phyloP scores from a whole-genome alignment of 2,888 invertebrate genomes.

The Apamea monoglypha region DNA sequence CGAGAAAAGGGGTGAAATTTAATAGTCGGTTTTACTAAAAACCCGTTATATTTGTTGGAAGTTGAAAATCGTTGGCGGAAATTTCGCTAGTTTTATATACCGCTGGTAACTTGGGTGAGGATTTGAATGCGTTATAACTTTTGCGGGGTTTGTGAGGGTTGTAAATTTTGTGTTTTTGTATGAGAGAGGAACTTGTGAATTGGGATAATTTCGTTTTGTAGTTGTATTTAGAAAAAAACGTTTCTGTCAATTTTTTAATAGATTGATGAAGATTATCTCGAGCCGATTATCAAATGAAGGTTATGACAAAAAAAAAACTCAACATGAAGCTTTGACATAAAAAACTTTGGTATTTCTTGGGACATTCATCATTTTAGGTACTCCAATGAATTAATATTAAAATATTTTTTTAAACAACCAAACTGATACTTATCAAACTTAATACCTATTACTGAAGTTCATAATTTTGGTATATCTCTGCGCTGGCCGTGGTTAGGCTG shows the following conservation, averaged over 20 bases:
- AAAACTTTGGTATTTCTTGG: neutral
- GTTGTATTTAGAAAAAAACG: neutral
- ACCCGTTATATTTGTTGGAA: constrained; percentile 69
- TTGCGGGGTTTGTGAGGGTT: constrained; percentile 40
- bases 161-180: constrained; percentile 41
- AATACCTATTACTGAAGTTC: neutral
- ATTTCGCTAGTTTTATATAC: constrained; percentile 58
- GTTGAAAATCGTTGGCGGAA: constrained; percentile 65
- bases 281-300: neutral
- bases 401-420: no score
- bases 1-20: constrained; percentile 78
- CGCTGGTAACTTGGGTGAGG: constrained; percentile 55
- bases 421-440: neutral
- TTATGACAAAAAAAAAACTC: neutral
- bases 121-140: constrained; percentile 60
- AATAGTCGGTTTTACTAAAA: constrained; percentile 75
- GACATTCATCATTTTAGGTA: no score
- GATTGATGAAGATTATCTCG: neutral
- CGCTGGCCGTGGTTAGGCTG: no score
- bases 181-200: constrained; percentile 6
- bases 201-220: constrained; percentile 11
- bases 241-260: neutral
- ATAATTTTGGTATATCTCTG: neutral
- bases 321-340: no score
- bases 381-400: neutral